Conservation (phyloP, 2,888 invertebrate species). For the Leucozona laternaria region DNA sequence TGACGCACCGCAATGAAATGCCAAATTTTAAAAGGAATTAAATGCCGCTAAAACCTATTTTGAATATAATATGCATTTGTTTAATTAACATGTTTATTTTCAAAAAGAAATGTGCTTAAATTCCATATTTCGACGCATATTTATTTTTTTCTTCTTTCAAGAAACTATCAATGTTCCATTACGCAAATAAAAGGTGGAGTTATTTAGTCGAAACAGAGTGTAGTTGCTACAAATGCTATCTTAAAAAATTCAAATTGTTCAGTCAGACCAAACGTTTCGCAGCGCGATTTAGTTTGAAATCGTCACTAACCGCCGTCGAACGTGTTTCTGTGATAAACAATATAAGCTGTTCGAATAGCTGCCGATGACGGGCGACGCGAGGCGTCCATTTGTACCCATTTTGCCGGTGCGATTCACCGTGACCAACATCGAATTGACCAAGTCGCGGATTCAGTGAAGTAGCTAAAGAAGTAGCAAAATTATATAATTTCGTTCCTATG, state of each 20-base stretch:
- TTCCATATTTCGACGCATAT: too few relatives aligned
- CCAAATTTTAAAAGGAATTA: too few relatives aligned
- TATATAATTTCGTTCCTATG: conserved; percentile 26
- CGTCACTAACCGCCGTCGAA: conserved; percentile 55
- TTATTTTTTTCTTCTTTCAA: too few relatives aligned
- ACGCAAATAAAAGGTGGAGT: background rate
- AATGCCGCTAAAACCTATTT: too few relatives aligned
- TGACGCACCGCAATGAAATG: too few relatives aligned
- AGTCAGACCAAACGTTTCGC: conserved; percentile 56
- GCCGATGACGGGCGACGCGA: conserved; percentile 7
- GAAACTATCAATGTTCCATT: too few relatives aligned
- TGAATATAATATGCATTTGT: too few relatives aligned
- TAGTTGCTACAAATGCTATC: background rate
- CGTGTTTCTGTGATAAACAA: conserved; percentile 39
- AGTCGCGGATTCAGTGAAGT: conserved; percentile 29
- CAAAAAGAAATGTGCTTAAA: too few relatives aligned
- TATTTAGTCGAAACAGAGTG: background rate
- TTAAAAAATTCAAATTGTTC: conserved; percentile 50
- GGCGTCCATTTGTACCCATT: conserved; percentile 14
- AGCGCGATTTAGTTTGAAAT: conserved; percentile 66
- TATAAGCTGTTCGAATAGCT: conserved; percentile 6
- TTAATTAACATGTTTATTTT: too few relatives aligned
- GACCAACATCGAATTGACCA: background rate
- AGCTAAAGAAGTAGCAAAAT: conserved; percentile 47
- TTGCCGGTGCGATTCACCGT: conserved; percentile 27